Conservation (phyloP, 2,888 invertebrate species). For the Oscheius sp. region DNA sequence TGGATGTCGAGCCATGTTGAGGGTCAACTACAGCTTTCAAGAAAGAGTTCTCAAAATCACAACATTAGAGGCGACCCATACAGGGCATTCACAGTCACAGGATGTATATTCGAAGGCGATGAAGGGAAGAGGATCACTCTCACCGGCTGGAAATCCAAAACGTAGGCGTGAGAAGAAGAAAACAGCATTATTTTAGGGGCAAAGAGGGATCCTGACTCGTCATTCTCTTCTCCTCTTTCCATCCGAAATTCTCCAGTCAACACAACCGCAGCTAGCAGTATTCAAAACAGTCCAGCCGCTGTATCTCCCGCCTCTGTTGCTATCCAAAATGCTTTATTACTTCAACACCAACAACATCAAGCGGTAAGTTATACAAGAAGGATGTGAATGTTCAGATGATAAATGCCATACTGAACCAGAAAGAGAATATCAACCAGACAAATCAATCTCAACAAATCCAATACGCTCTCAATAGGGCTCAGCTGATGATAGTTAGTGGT, state of each 20-base stretch:
- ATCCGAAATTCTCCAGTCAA: slow-evolving; percentile 4
- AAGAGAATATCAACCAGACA: slow-evolving; percentile 21
- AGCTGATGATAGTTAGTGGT: no score
- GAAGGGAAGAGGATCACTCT: slow-evolving; percentile 18
- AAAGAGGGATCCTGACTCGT: slow-evolving; percentile 13
- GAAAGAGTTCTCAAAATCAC: slow-evolving; percentile 51
- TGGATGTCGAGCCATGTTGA: slow-evolving; percentile 65
- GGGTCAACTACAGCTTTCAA: slow-evolving; percentile 60
- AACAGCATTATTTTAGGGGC: not conserved
- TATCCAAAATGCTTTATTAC: slow-evolving; percentile 8
- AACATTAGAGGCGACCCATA: slow-evolving; percentile 40
- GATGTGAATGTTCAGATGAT: slow-evolving; percentile 16
- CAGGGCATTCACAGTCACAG: slow-evolving; percentile 35
- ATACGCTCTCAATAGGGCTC: slow-evolving; percentile 12
- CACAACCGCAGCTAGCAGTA: not conserved
- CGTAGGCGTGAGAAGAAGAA: not conserved
- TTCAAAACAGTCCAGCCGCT: slow-evolving; percentile 1
- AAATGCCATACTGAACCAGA: slow-evolving; percentile 23
- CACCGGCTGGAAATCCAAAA: not conserved
- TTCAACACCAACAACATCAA: slow-evolving; percentile 16
- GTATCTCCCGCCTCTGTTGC: slow-evolving; percentile 2
- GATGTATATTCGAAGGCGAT: slow-evolving; percentile 32
- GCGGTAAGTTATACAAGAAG: not conserved
- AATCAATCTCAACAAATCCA: slow-evolving; percentile 10
- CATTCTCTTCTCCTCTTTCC: slow-evolving; percentile 4